Percentiles rank a stretch among this genome's conserved stretches.
Conservation (phyloP, 2,797 vertebrate species). For the Pangasius sanitwongsei region DNA sequence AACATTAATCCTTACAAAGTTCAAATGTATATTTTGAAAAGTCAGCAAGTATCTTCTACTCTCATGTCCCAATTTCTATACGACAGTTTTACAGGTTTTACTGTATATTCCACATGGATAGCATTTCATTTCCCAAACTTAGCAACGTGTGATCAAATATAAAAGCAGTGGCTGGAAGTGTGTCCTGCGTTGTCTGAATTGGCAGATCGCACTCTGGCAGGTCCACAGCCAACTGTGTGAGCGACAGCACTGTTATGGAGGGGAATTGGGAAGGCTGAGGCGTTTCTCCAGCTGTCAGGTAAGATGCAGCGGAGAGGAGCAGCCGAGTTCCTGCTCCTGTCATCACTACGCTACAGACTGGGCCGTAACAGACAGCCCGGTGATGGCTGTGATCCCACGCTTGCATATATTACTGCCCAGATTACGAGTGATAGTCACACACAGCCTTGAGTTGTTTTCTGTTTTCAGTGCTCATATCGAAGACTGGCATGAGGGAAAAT, state of each 20-base stretch:
- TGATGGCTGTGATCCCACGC: slow-evolving; percentile 72
- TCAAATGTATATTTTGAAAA: slow-evolving; percentile 2
- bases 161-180: slow-evolving; percentile 9
- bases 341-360: slow-evolving; percentile 64
- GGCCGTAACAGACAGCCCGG: slow-evolving; percentile 74
- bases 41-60: not conserved
- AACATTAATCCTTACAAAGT: slow-evolving; percentile 30
- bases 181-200: slow-evolving; percentile 15
- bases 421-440: slow-evolving; percentile 28
- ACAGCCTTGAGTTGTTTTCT: not conserved
- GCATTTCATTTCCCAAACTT: slow-evolving; percentile 27
- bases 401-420: slow-evolving; percentile 54
- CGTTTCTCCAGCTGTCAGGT: slow-evolving; percentile 71
- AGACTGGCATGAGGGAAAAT: not conserved
- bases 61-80: not conserved
- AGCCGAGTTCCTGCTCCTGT: slow-evolving; percentile 60
- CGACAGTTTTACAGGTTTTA: not conserved
- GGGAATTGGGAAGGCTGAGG: slow-evolving; percentile 48
- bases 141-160: not conserved
- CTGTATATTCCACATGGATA: slow-evolving; percentile 16
- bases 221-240: slow-evolving; percentile 28
- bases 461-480: not conserved
- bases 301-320: slow-evolving; percentile 42
- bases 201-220: slow-evolving; percentile 20
- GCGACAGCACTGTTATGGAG: slow-evolving; percentile 45